Evolutionary conservation across 2,113 vertebrate genomes (phyloP).

Genomic region (Apteryx owenii): DNA sequence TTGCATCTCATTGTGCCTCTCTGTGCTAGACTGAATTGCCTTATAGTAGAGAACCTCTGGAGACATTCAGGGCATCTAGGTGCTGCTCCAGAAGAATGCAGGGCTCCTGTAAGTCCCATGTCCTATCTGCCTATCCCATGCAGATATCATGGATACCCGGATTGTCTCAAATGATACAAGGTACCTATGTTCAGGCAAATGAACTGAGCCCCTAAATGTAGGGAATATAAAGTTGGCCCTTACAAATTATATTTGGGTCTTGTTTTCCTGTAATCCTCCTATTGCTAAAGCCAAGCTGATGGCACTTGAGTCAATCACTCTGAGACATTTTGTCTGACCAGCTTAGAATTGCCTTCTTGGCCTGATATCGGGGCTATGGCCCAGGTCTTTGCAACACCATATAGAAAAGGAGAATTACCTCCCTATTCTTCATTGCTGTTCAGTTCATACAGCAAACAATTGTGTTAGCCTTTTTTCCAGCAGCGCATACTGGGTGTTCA

Average conservation of each 20-base stretch:
- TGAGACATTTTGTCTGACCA: not conserved
- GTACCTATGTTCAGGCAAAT: not conserved
- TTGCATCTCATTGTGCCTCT: not conserved
- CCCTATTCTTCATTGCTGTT: not conserved
- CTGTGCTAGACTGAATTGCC: not conserved
- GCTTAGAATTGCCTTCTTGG: not conserved
- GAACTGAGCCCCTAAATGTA: not conserved
- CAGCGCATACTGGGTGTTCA: not conserved
- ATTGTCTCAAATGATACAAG: not conserved
- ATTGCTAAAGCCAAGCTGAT: not conserved
- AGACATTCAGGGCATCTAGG: not conserved
- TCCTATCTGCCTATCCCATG: not conserved
- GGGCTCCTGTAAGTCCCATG: not conserved
- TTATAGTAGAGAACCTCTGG: not conserved
- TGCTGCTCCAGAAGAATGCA: not conserved
- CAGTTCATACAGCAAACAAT: not conserved
- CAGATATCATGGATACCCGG: not conserved
- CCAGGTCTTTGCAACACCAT: not conserved
- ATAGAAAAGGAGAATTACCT: not conserved
- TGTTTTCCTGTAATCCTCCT: not conserved
- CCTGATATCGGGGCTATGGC: not conserved
- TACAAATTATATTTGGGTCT: not conserved
- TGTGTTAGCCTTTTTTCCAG: not conserved
- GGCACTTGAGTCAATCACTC: not conserved
- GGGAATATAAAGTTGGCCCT: not conserved